These are phyloP conservation scores for Sarcophilus harrisii DNA, from an alignment of 2,797 vertebrate species.

Conservation along the genomic window DNA sequence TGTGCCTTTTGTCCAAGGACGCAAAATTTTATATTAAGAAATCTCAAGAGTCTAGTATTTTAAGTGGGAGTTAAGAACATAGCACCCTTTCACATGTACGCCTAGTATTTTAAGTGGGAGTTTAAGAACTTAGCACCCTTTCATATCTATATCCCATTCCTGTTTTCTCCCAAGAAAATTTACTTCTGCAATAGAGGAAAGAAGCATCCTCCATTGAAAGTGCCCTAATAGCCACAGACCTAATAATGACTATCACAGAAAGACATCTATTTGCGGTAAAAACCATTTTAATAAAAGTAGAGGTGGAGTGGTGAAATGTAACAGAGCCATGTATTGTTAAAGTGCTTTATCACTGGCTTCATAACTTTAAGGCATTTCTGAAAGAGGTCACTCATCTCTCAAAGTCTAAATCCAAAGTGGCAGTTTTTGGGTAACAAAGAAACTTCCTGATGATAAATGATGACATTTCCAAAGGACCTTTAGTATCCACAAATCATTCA, in stretches of 20 bases:
- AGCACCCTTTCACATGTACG: not conserved
- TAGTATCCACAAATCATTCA: not conserved
- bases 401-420: constrained; percentile 29
- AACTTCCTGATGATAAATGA: constrained; percentile 28
- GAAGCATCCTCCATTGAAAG: not conserved
- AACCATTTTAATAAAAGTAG: not conserved
- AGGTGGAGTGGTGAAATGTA: not conserved
- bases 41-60: not conserved
- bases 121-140: not conserved
- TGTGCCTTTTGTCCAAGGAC: not conserved
- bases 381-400: constrained; percentile 20
- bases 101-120: not conserved
- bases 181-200: not conserved
- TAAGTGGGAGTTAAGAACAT: no score
- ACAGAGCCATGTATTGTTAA: not conserved
- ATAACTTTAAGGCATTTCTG: not conserved
- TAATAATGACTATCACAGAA: not conserved
- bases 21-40: not conserved
- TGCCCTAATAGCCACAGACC: not conserved
- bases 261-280: not conserved
- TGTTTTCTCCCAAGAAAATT: not conserved
- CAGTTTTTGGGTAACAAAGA: constrained; percentile 26
- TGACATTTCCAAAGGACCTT: not conserved
- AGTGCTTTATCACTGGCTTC: not conserved
- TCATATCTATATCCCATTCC: not conserved